Evolutionary conservation across 2,113 vertebrate genomes (phyloP).

Genomic region (Ibidorhyncha struthersii): DNA sequence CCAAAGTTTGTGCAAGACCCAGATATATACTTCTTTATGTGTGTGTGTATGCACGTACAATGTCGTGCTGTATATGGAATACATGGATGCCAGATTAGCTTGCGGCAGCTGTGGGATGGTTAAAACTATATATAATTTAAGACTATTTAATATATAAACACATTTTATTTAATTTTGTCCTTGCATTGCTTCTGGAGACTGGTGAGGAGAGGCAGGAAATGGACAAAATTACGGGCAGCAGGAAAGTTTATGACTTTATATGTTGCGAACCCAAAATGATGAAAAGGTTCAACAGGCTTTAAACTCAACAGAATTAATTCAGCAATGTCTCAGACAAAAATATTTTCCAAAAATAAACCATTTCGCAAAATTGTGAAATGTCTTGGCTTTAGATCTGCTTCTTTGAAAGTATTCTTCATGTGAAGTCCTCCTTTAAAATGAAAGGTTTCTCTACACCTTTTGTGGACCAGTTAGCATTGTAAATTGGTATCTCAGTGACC

Average conservation of each 20-base stretch:
- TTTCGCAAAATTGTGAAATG: not conserved
- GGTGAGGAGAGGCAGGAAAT: not conserved
- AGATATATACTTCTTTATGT: not conserved
- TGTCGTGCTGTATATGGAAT: not conserved
- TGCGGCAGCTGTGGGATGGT: not conserved
- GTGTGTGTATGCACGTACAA: not conserved
- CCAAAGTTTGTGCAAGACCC: not conserved
- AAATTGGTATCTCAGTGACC: not conserved
- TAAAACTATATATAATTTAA: not conserved
- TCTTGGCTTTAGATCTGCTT: not conserved
- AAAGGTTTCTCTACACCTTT: not conserved
- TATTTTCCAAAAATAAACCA: not conserved
- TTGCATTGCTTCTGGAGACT: not conserved
- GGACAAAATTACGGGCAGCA: not conserved
- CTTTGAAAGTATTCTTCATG: not conserved
- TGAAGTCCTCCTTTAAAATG: not conserved
- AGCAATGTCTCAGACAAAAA: not conserved
- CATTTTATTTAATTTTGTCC: not conserved
- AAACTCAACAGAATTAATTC: not conserved
- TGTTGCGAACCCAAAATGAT: not conserved
- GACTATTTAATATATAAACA: not conserved
- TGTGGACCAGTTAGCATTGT: not conserved
- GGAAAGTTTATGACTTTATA: not conserved
- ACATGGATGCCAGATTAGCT: not conserved
- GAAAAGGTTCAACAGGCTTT: not conserved